These are phyloP conservation scores for Neotoma lepida DNA, from an alignment of 2,113 vertebrate genomes.

Conservation along the genomic window DNA sequence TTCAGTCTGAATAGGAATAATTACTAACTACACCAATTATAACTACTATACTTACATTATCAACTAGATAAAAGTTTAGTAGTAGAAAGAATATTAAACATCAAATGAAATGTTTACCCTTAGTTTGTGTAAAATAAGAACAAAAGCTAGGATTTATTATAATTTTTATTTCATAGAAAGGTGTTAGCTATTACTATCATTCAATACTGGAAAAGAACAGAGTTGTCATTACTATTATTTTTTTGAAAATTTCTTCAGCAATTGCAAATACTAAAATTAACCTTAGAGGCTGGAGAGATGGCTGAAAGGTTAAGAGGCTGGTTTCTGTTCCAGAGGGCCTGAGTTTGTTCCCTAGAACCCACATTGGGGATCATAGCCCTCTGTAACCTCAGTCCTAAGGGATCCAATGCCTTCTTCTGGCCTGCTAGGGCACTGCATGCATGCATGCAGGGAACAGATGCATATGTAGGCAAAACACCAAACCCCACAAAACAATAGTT, in stretches of 20 bases:
- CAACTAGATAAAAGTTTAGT: constrained; percentile 36
- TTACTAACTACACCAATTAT: constrained; percentile 59
- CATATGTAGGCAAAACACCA: background rate
- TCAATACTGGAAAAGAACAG: constrained; percentile 29
- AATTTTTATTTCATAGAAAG: constrained; percentile 59
- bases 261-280: constrained; percentile 62
- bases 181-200: background rate
- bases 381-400: background rate
- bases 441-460: background rate
- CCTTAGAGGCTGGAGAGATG: background rate
- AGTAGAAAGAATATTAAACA: constrained; percentile 48
- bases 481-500: background rate
- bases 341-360: background rate
- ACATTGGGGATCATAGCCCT: background rate
- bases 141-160: background rate
- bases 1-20: constrained; percentile 65
- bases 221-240: constrained; percentile 29
- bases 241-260: constrained; percentile 39
- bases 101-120: constrained; percentile 50
- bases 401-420: background rate
- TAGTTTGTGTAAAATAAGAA: constrained; percentile 66
- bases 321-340: background rate
- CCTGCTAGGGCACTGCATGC: background rate
- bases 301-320: background rate
- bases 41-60: constrained; percentile 25